A percentile compares a stretch with the other conserved stretches of the same genome.
These are phyloP conservation scores for Piezodorus guildinii DNA, from an alignment of 1,140 invertebrate species.

Conservation along the genomic window DNA sequence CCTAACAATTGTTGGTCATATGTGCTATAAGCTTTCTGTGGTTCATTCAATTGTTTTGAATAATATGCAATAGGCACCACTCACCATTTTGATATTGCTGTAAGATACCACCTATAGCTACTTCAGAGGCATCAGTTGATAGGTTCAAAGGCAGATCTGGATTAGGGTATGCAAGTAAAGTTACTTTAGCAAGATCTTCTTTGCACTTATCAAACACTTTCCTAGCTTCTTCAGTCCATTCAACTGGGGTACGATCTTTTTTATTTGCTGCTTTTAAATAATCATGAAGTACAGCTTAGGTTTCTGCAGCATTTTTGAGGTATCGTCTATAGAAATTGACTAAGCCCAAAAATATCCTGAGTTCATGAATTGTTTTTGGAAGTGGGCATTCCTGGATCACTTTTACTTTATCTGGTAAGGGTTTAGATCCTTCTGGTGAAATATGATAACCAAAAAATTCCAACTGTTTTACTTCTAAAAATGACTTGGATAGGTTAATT, in stretches of 20 bases:
- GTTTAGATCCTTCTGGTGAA: no score
- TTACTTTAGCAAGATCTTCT: conserved; percentile 18
- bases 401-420: no score
- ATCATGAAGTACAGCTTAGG: conserved; percentile 23
- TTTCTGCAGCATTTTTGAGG: conserved; percentile 14
- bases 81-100: conserved; percentile 1
- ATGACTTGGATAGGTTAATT: no score
- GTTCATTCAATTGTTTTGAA: conserved; percentile 7
- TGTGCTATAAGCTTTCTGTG: not conserved
- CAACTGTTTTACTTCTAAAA: no score
- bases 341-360: conserved; percentile 18
- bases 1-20: no score
- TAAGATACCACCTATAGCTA: not conserved
- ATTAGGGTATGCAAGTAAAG: conserved; percentile 15
- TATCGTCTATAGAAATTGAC: conserved; percentile 18
- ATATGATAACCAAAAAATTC: no score
- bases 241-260: conserved; percentile 20
- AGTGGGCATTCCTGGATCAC: no score
- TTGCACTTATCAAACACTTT: conserved; percentile 23
- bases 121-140: not conserved
- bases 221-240: conserved; percentile 21
- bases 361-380: not conserved
- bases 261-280: conserved; percentile 24
- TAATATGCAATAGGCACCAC: conserved; percentile 1
- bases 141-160: not conserved